Evolutionary conservation across 37 sponge, comb jelly and placozoan genomes (phyloP).

Genomic region (Agelas oroides): DNA sequence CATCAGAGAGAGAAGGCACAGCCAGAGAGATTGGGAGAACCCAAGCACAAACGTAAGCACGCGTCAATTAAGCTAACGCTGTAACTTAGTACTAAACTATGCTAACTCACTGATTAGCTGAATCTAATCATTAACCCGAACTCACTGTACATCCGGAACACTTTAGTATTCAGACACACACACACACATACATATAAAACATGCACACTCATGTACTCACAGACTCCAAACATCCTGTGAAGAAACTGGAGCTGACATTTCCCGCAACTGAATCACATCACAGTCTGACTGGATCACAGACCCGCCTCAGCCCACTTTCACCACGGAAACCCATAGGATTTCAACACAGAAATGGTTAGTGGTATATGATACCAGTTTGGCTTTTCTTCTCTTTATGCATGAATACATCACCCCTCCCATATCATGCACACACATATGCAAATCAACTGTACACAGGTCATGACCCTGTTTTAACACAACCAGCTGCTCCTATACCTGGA

Average conservation of each 20-base stretch:
- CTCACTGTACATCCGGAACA: too few species aligned
- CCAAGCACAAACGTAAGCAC: conserved; percentile 5
- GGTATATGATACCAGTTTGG: not conserved
- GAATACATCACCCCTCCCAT: not conserved
- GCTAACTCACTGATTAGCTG: too few species aligned
- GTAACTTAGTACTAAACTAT: not conserved
- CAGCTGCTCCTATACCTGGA: not conserved
- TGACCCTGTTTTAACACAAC: not conserved
- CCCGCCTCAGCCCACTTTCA: conserved; percentile 4
- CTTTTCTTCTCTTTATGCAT: not conserved
- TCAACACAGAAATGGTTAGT: too few species aligned
- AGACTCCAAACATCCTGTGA: too few species aligned
- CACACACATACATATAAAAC: too few species aligned
- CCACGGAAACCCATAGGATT: not conserved
- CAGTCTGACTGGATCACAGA: conserved; percentile 34
- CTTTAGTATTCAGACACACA: too few species aligned
- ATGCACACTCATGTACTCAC: too few species aligned
- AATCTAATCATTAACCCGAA: too few species aligned
- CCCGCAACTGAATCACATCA: not conserved
- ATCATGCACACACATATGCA: not conserved
- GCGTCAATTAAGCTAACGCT: too few species aligned
- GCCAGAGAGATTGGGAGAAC: conserved; percentile 19
- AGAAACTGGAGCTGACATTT: not conserved
- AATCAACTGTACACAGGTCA: conserved; percentile 9
- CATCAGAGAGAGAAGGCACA: conserved; percentile 15